Percentiles rank a stretch among this genome's conserved stretches.
These are phyloP conservation scores for Galaxias olidus DNA, from an alignment of 2,797 vertebrate genomes.

Conservation along the genomic window DNA sequence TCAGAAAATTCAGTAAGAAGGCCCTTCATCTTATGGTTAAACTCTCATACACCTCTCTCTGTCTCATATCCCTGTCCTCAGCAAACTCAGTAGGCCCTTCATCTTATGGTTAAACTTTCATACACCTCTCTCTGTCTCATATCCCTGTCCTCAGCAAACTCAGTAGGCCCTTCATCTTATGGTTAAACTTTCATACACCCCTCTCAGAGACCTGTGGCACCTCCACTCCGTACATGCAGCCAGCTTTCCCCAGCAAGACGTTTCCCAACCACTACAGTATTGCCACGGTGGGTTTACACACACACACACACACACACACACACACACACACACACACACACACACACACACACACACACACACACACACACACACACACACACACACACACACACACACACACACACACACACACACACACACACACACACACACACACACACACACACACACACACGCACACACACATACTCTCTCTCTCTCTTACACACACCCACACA, in stretches of 20 bases:
- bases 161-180: too few species aligned
- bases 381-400: slow-evolving; percentile 1
- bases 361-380: too few species aligned
- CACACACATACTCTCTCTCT: not conserved
- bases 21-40: too few species aligned
- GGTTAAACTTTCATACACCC: too few species aligned
- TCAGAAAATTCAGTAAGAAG: too few species aligned
- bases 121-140: too few species aligned
- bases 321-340: slow-evolving; percentile 6
- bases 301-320: slow-evolving; percentile 10
- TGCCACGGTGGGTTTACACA: slow-evolving; percentile 64
- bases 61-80: not conserved
- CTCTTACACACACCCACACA: too few species aligned
- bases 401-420: not conserved
- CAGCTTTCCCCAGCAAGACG: slow-evolving; percentile 76
- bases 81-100: not conserved
- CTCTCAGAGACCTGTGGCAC: slow-evolving; percentile 73
- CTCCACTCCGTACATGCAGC: slow-evolving; percentile 72
- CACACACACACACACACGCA: not conserved
- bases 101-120: too few species aligned
- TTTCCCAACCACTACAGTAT: slow-evolving; percentile 82
- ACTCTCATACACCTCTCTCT: too few species aligned
- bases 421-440: too few species aligned
- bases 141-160: too few species aligned
- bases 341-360: too few species aligned